Base-by-base conservation (phyloP, 2,113 vertebrate species). In the Oophaga pumilio region DNA sequence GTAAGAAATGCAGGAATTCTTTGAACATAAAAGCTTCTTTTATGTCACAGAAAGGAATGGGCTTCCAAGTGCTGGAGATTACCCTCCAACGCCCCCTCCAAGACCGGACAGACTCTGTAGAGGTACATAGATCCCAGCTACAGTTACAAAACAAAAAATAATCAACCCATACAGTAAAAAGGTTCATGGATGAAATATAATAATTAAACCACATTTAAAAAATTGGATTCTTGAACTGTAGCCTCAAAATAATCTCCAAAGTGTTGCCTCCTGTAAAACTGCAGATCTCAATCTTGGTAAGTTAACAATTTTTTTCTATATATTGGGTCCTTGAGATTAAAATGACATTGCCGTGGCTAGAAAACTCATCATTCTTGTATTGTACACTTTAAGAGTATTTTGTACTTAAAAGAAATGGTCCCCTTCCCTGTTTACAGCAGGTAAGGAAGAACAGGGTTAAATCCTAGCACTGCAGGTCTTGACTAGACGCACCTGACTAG, bases 21-120 rank as follows among this genome's bases (percentile, higher is more conserved):
- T 85, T 85, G 83, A 85, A 85, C 83, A 85, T 85, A 59, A 85
- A 85, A 85, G 83, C 53, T 43, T 2, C 83, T 74, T 85, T 85
- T 28, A 85, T 74, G 57, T 74, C 69, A 60, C 56, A 76, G 15
- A 85, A 73, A 73, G 69, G 11, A 26, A 20, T 15, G 66, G 83
- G 17, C 59, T 56, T 59, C 69, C 26, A 6, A 28, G 50, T 26
- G 26, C 22, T 57, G 8, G 52, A 73, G 82, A 53, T 73, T 28
- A 59, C 83, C 69, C 66, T n/a, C 52, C 28, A 6, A 26, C 59
- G 24, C 24, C 68, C 52, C 68, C 50, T 43, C 53, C 4, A 17
- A 52, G 24, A 33, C 12, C 8, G 77, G 56, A 17, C 56, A 28
- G 56, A 57, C 26, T 12, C 56, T 11, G 53, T 8, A 15, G 24